Evolutionary conservation across 2,888 invertebrate genomes (phyloP).

Genomic region (Piscicola geometra): DNA sequence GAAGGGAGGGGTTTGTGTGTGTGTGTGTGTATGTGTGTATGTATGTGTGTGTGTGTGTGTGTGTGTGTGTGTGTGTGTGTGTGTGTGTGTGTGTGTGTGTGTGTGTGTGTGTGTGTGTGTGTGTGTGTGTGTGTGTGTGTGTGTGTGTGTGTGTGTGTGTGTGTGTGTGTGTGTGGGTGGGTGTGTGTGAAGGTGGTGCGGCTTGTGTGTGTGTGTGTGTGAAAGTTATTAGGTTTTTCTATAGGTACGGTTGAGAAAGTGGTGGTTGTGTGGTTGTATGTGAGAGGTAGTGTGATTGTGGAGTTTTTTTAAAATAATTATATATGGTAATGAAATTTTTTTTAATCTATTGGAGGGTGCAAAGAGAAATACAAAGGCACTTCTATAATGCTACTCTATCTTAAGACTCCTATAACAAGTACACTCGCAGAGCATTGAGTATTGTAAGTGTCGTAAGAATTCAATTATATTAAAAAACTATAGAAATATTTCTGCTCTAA

Average conservation of each 20-base stretch:
- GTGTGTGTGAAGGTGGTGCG: neutral
- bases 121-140: neutral
- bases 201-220: conserved; percentile 13
- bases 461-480: too few relatives aligned
- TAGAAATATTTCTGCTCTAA: too few relatives aligned
- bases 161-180: conserved; percentile 10
- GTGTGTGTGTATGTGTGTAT: conserved; percentile 1
- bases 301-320: too few relatives aligned
- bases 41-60: conserved; percentile 1
- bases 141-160: conserved; percentile 22
- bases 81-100: neutral
- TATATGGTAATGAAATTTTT: too few relatives aligned
- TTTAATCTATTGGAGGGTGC: too few relatives aligned
- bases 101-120: neutral
- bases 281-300: neutral
- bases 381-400: too few relatives aligned
- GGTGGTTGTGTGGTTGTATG: neutral
- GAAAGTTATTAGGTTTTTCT: neutral
- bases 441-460: too few relatives aligned
- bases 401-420: too few relatives aligned
- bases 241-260: neutral
- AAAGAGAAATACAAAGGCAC: too few relatives aligned
- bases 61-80: conserved; percentile 4
- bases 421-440: too few relatives aligned
- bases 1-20: neutral